These are phyloP conservation scores for Baryphthengus martii DNA, from an alignment of 2,113 vertebrate genomes.

Conservation along the genomic window DNA sequence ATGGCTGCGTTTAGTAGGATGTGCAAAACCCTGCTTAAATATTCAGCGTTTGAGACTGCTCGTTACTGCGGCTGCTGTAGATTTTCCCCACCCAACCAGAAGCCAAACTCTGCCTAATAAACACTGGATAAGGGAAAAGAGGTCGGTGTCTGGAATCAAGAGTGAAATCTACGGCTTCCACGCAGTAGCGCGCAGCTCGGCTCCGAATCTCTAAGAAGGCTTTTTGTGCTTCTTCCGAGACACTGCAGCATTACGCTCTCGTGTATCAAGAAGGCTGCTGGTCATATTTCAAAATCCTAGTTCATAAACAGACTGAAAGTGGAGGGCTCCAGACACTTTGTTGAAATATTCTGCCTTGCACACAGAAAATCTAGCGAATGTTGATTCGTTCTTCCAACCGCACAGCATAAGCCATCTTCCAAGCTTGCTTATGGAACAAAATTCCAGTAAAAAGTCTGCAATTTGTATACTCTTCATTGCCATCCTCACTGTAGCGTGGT, in stretches of 20 bases:
- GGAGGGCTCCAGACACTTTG: neutral
- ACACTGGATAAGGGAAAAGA: neutral
- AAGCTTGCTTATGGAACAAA: neutral
- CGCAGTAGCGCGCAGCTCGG: neutral
- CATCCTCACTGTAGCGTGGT: neutral
- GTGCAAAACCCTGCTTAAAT: slow-evolving; percentile 26
- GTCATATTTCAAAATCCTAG: slow-evolving; percentile 20
- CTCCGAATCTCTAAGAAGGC: slow-evolving; percentile 24
- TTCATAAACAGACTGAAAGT: slow-evolving; percentile 28
- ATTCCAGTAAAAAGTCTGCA: neutral
- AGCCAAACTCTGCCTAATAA: neutral
- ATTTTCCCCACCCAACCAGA: neutral
- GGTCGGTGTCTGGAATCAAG: neutral
- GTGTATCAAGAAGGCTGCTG: slow-evolving; percentile 6
- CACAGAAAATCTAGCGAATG: neutral
- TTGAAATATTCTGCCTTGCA: neutral
- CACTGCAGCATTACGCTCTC: neutral
- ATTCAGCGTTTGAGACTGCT: slow-evolving; percentile 12
- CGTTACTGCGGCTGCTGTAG: slow-evolving; percentile 10
- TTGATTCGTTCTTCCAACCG: neutral
- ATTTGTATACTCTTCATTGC: neutral
- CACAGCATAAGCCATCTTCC: neutral
- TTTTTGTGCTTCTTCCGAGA: slow-evolving; percentile 36
- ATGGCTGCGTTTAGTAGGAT: slow-evolving; percentile 30
- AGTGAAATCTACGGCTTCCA: slow-evolving; percentile 22